A percentile compares a stretch with the other conserved stretches of the same genome.
These are phyloP conservation scores for Periparus ater DNA, from an alignment of 2,797 vertebrate species.

Conservation along the genomic window DNA sequence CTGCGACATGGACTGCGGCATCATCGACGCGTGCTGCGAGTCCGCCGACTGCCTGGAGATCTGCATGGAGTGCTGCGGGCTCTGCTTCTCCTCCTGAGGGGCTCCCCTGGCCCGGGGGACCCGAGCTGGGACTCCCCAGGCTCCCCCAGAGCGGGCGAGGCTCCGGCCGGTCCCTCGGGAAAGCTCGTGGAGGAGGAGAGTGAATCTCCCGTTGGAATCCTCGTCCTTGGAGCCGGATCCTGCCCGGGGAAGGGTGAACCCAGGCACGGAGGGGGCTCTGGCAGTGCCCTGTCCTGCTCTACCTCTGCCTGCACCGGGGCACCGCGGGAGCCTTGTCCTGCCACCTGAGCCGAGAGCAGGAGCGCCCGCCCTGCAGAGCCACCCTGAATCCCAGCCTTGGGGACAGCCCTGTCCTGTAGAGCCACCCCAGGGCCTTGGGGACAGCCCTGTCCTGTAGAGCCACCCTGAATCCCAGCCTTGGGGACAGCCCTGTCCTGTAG, in stretches of 20 bases:
- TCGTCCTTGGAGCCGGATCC: not conserved
- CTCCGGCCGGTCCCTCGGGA: not conserved
- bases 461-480: accelerated
- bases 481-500: not conserved
- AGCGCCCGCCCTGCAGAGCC: not conserved
- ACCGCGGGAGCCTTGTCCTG: not conserved
- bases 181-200: not conserved
- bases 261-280: accelerated
- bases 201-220: accelerated
- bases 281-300: not conserved
- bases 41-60: constrained; percentile 98
- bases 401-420: not conserved
- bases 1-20: constrained; percentile 98
- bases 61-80: constrained; percentile 99
- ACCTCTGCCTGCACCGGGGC: not conserved
- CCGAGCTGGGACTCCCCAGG: accelerated
- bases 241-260: not conserved
- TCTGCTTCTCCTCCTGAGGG: constrained; percentile 96
- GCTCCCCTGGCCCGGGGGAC: accelerated
- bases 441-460: not conserved
- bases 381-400: not conserved
- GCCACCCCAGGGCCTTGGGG: not conserved
- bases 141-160: accelerated
- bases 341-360: constrained; percentile 69
- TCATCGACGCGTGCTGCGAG: constrained; percentile 98